Evolutionary conservation across 2,113 vertebrate genomes (phyloP), one percentile per base, ranked within the genome.

Genomic region (Ctenodactylus gundi): DNA sequence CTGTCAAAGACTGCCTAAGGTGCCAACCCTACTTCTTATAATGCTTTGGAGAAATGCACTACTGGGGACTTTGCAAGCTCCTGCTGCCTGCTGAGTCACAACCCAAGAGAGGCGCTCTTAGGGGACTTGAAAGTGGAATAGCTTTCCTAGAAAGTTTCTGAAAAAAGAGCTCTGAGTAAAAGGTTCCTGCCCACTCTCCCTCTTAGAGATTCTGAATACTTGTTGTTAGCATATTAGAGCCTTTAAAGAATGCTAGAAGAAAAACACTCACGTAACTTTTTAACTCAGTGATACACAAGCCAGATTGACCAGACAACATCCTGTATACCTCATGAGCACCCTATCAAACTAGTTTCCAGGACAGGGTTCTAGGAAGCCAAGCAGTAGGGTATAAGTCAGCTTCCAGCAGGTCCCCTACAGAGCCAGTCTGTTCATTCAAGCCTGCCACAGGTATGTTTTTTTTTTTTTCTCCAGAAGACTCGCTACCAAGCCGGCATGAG

Each of bases 401-500:
- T 72, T 77, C 53, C 6, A 31, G 6, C 27, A 46, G 53, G 25
- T 31, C 73, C 36, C 39, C 39, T 15, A 49, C 9, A 62, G 62
- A 46, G n/a, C 25, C 9, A 64, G 46, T 21, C 23, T 36, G 1
- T n/a, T 75, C 25, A 29, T 31, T 68, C 9, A 23, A 80, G 31
- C 36, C 62, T 49, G 14, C 1, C 14, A 4, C 31, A 31, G 34
- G 18, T 9, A 12, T 14, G 34, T 65, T 31, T 68, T 31, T 94
- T 36, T 89, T 97, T 96, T 29, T 96, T 11, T 68, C 88, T 97
- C 95, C 98, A 99, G 99, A 99, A 98, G 97, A 98, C 99, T 97
- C 99, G 91, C 97, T 99, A 99, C 96, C 98, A 98, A 96, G 95
- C 98, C 83, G 98, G 98, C 96, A 97, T 98, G 65, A 98, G 98